Base-by-base conservation (phyloP, 2,113 vertebrate genomes). In the Lampris megalopsis region DNA sequence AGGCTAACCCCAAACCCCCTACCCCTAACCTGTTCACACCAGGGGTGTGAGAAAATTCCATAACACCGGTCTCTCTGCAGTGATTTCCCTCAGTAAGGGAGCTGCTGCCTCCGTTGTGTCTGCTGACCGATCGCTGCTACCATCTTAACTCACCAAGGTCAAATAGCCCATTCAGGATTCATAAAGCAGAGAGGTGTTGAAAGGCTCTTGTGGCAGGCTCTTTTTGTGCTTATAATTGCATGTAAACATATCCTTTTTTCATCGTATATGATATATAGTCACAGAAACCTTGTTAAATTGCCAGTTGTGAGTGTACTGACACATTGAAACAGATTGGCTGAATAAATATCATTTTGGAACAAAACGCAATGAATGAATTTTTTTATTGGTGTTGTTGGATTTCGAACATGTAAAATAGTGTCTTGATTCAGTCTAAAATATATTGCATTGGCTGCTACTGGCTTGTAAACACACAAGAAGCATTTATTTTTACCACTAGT, bases 291-390 rank as follows among this genome's bases (percentile, higher is more conserved):
- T 47, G 56, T 80, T 77, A 75, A 54, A 59, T 42, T 62, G 49
- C 9, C 43, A 57, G 69, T 48, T 67, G 49, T 69, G 42, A 47
- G 3, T 43, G 53, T 53, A 79, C 57, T 73, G 49, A 9, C 9
- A 76, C 72, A 71, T 69, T 50, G 36, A 66, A 76, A 24, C 49
- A 60, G 13, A 58, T 7, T 35, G 36, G 50, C 13, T 63, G 7
- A 43, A 63, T 69, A 58, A 79, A 84, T 87, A 77, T 84, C 66
- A 69, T 53, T 75, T 68, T 68, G 13, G 6, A 59, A 52, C 24
- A 24, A 24, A 24, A 24, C 49, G 71, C 60, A 50, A 75, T 77
- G 41, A 62, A 72, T 1, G 41, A 43, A 62, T 63, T 59, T 80
- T 47, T 58, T 75, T 24, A 24, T 73, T 5, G 50, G 45, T 41